phyloP scores from a whole-genome alignment of 2,888 invertebrate species.

The Atethmia centrago region DNA sequence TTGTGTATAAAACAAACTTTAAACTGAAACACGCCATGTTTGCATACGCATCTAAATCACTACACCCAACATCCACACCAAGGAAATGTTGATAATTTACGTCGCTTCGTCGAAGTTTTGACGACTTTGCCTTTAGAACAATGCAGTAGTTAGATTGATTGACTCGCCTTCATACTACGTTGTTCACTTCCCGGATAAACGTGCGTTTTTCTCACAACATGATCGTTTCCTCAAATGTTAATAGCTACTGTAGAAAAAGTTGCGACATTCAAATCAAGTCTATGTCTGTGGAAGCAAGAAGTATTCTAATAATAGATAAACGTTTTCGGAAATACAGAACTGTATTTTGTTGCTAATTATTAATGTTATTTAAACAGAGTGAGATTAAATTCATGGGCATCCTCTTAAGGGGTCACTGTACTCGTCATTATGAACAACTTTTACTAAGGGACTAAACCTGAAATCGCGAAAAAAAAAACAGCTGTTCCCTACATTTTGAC shows the following conservation, averaged over 20 bases:
- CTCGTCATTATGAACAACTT: too few relatives aligned
- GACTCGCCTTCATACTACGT: constrained; percentile 47
- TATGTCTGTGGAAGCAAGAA: constrained; percentile 49
- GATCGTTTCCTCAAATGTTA: constrained; percentile 71
- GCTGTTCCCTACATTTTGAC: too few relatives aligned
- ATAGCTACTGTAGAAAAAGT: constrained; percentile 60
- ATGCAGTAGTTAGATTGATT: constrained; percentile 70
- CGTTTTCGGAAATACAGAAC: constrained; percentile 62
- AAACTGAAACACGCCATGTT: constrained; percentile 24
- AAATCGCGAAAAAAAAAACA: too few relatives aligned
- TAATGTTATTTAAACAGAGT: too few relatives aligned
- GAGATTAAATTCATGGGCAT: too few relatives aligned
- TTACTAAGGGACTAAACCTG: too few relatives aligned
- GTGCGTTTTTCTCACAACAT: constrained; percentile 74
- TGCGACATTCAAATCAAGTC: constrained; percentile 62
- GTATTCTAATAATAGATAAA: constrained; percentile 44
- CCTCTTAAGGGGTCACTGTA: too few relatives aligned
- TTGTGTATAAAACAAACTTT: neutral
- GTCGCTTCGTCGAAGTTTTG: constrained; percentile 69
- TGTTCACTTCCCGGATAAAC: constrained; percentile 75
- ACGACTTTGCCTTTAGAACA: constrained; percentile 66
- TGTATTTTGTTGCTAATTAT: constrained; percentile 20
- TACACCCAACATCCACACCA: constrained; percentile 32
- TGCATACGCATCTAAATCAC: constrained; percentile 48
- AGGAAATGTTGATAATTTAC: constrained; percentile 69